Percentiles rank a stretch among this genome's conserved stretches.
phyloP scores from a whole-genome alignment of 2,888 invertebrate species.

The Lomographa bimaculata region DNA sequence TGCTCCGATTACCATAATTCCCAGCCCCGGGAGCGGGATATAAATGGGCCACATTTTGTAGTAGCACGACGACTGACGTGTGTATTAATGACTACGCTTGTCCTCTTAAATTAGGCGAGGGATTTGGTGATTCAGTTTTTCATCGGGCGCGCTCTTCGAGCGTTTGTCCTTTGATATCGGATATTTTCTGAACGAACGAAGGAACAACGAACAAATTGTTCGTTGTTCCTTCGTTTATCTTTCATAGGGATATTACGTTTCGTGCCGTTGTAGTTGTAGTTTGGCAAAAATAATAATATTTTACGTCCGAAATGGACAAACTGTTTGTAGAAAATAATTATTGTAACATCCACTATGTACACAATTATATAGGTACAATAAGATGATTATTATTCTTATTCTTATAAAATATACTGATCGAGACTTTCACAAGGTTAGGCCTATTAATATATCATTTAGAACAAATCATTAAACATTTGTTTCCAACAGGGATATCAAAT shows the following conservation, averaged over 20 bases:
- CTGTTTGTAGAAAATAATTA: too few species aligned
- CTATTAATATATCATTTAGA: constrained; percentile 19
- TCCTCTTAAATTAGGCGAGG: constrained; percentile 81
- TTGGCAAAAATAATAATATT: too few species aligned
- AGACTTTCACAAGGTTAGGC: too few species aligned
- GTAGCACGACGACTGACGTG: constrained; percentile 79
- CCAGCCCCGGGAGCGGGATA: constrained; percentile 75
- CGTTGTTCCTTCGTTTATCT: constrained; percentile 25
- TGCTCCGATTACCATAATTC: constrained; percentile 83
- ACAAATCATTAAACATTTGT: too few species aligned
- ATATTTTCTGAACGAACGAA: too few species aligned
- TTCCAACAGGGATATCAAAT: constrained; percentile 5
- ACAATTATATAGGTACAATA: too few species aligned
- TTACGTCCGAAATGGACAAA: too few species aligned
- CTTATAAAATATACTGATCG: too few species aligned
- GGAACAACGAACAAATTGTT: constrained; percentile 46
- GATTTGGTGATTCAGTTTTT: constrained; percentile 80
- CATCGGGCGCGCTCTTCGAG: constrained; percentile 45
- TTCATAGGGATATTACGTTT: constrained; percentile 24
- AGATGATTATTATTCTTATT: too few species aligned
- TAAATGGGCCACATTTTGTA: constrained; percentile 82
- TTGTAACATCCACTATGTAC: too few species aligned
- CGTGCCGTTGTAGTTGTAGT: constrained; percentile 19
- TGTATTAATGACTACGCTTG: constrained; percentile 82
- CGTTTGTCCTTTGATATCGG: constrained; percentile 43